A percentile compares a stretch with the other conserved stretches of the same genome.
These are phyloP conservation scores for Apus apus DNA, from an alignment of 2,113 vertebrate species.

Conservation along the genomic window DNA sequence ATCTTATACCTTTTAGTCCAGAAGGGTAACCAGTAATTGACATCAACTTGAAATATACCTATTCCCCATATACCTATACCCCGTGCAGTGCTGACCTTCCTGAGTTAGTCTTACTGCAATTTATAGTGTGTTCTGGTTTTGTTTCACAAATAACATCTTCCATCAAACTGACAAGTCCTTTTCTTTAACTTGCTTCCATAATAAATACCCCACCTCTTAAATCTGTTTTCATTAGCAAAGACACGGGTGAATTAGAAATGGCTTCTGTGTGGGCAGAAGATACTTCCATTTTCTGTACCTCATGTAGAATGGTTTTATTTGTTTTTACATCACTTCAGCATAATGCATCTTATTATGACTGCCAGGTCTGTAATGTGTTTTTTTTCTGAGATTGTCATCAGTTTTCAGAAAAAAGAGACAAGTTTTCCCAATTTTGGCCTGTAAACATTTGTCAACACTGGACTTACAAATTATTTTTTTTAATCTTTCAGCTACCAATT, in stretches of 20 bases:
- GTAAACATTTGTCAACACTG: conserved; percentile 47
- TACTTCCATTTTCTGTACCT: conserved; percentile 39
- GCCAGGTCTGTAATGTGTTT: conserved; percentile 50
- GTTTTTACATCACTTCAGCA: conserved; percentile 47
- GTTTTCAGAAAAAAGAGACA: conserved; percentile 45
- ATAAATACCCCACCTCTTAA: conserved; percentile 69
- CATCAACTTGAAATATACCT: neutral
- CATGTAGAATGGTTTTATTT: conserved; percentile 50
- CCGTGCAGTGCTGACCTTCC: neutral
- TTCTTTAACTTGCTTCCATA: conserved; percentile 71
- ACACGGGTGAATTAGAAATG: neutral
- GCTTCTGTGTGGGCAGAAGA: neutral
- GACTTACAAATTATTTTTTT: conserved; percentile 60
- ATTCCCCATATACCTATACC: neutral
- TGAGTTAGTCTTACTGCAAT: neutral
- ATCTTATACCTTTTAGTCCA: neutral
- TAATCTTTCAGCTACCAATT: conserved; percentile 37
- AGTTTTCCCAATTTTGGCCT: conserved; percentile 41
- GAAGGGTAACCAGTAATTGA: neutral
- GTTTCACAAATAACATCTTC: conserved; percentile 72
- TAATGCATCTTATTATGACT: conserved; percentile 61
- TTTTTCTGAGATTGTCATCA: conserved; percentile 45
- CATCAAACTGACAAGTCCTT: conserved; percentile 73
- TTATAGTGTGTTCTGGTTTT: conserved; percentile 59
- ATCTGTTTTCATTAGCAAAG: conserved; percentile 75